These are phyloP conservation scores for Spicauda simplicius DNA, from an alignment of 2,888 invertebrate genomes.

Conservation along the genomic window DNA sequence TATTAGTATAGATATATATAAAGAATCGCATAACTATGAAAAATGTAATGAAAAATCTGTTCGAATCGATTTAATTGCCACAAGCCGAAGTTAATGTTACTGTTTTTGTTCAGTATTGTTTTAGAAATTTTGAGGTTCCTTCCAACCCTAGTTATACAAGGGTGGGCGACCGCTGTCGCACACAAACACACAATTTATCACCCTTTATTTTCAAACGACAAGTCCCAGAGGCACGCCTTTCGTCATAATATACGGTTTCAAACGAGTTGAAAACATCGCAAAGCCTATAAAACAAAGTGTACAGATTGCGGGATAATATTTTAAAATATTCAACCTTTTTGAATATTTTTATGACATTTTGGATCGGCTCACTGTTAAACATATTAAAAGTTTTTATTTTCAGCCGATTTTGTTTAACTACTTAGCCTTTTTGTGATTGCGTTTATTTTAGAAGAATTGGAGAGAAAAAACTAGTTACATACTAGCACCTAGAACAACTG, in stretches of 20 bases:
- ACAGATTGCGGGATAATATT: conserved; percentile 15
- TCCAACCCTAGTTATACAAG: conserved; percentile 32
- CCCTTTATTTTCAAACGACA: conserved; percentile 44
- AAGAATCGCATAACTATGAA: too few species aligned
- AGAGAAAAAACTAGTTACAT: too few species aligned
- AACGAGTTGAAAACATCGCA: conserved; percentile 32
- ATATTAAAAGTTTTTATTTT: too few species aligned
- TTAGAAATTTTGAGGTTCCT: conserved; percentile 22
- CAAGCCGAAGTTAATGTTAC: background rate
- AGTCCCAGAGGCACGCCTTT: conserved; percentile 39
- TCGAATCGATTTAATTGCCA: too few species aligned
- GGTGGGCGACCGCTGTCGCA: conserved; percentile 43
- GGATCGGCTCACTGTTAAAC: too few species aligned
- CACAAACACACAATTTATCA: conserved; percentile 45
- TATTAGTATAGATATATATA: too few species aligned
- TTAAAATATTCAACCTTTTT: background rate
- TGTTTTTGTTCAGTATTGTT: conserved; percentile 8
- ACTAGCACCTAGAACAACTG: too few species aligned
- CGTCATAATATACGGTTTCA: conserved; percentile 35
- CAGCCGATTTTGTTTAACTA: too few species aligned
- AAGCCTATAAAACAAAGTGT: conserved; percentile 23
- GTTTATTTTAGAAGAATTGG: too few species aligned
- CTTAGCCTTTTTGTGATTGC: too few species aligned
- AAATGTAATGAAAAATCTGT: too few species aligned
- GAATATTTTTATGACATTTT: background rate